These are phyloP conservation scores for Dromas ardeola DNA, from an alignment of 2,113 vertebrate species.

Conservation along the genomic window DNA sequence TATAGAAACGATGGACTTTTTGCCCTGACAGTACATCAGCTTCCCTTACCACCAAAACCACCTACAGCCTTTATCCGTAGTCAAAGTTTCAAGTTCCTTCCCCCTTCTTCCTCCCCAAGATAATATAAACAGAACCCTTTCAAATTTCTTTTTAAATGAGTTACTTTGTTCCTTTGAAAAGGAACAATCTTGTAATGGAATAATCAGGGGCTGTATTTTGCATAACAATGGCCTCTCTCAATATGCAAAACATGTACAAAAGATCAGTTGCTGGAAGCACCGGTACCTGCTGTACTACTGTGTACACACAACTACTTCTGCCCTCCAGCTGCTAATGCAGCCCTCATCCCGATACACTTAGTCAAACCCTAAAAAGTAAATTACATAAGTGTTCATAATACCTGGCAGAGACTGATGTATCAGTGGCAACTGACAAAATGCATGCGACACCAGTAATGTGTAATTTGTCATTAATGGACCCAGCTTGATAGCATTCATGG, in stretches of 20 bases:
- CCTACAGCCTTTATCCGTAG: background rate
- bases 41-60: background rate
- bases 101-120: background rate
- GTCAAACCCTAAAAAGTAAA: background rate
- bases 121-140: background rate
- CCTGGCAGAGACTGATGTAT: background rate
- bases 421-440: background rate
- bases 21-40: too few species aligned
- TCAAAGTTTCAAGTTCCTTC: background rate
- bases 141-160: background rate
- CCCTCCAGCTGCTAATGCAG: background rate
- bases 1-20: background rate
- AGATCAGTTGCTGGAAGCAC: background rate
- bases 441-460: background rate
- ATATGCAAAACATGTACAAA: background rate
- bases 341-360: background rate
- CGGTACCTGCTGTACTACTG: background rate
- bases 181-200: background rate
- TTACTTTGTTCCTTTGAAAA: background rate
- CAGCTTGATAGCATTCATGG: background rate
- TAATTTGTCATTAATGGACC: background rate
- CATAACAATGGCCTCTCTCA: background rate
- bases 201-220: background rate
- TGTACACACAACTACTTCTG: background rate
- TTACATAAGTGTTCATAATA: background rate